Base-by-base conservation (phyloP, 92 coral and sea anemone genomes). In the Anthopleura xanthogrammica region DNA sequence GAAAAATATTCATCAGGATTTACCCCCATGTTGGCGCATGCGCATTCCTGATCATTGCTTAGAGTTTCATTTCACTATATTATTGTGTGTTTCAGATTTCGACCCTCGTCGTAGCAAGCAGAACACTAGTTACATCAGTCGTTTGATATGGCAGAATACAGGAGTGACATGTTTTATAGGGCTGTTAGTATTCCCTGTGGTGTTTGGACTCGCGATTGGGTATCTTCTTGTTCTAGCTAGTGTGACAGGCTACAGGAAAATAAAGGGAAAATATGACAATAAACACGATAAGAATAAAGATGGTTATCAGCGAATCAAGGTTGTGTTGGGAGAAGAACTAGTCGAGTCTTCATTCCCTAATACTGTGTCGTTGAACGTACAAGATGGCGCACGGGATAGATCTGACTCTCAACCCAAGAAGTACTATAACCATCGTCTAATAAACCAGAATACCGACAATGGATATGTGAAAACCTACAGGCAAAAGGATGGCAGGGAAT, bases 151-250 rank as follows among this genome's bases (percentile, higher is more conserved):
- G 90, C 95, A 94, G 78, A 95, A 96, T 88, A 94, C 98, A 19
- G 99, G 99, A 2, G 58, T 94, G 5, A 86, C 93, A 54, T 96
- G 99, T 68, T 83, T 96, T 43, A 81, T 88, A 43, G 97, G 96
- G 0, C 71, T 96, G 52, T 84, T 96, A 24, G 85, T 95, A 14
- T 85, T 96, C 65, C 99, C 99, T 80, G 88, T 96, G 52, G 82
- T 96, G 20, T 48, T 96, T 74, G 99, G 99, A 71, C 16, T 96
- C n/a, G 96, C 99, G 0, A 41, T 96, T 4, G 99, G 99, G n/a
- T 96, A 96, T 85, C 71, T 91, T 23, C 71, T 90, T 62, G 80
- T 96, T 8, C 81, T 96, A 14, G 92, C 91, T 20, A 93, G 95
- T 13, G 93, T 96, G 65, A 88, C 95, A 36, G 86, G 98, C 3